Percentiles rank a stretch among this genome's conserved stretches.
Conservation (phyloP, 2,888 invertebrate species). For the Muschampia plurimacula region DNA sequence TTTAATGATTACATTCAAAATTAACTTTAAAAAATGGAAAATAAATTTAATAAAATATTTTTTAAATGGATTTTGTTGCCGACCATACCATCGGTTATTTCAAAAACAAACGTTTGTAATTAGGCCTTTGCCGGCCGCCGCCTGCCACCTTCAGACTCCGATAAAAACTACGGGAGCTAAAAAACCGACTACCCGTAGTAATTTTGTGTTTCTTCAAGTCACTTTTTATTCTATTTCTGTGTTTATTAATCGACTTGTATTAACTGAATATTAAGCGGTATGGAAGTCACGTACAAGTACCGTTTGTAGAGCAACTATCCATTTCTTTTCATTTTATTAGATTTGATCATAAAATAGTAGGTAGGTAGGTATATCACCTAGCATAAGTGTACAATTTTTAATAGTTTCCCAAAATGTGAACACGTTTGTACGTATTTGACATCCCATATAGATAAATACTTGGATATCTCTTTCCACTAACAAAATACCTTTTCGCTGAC, state of each 20-base stretch:
- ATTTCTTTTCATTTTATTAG: constrained; percentile 10
- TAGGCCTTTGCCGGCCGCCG: constrained; percentile 66
- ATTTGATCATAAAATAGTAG: background rate
- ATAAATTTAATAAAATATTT: constrained; percentile 1
- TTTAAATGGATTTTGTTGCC: constrained; percentile 48
- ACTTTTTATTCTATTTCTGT: constrained; percentile 42
- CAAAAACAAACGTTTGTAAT: constrained; percentile 82
- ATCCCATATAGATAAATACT: no score
- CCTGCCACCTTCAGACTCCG: constrained; percentile 51
- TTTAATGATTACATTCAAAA: background rate
- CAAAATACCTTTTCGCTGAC: background rate
- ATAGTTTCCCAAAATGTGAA: no score
- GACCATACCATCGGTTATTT: constrained; percentile 71
- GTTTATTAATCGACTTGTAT: constrained; percentile 46
- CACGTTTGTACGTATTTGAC: no score
- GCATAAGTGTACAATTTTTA: no score
- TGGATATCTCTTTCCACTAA: no score
- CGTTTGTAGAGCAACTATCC: constrained; percentile 25
- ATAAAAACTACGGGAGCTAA: constrained; percentile 74
- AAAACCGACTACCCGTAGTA: constrained; percentile 54
- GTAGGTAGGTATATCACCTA: no score
- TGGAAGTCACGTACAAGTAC: constrained; percentile 36
- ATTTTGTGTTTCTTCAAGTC: constrained; percentile 62
- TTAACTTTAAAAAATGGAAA: background rate
- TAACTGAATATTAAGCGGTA: constrained; percentile 40